phyloP scores from a whole-genome alignment of 2,113 vertebrate genomes.

The Suncus etruscus region DNA sequence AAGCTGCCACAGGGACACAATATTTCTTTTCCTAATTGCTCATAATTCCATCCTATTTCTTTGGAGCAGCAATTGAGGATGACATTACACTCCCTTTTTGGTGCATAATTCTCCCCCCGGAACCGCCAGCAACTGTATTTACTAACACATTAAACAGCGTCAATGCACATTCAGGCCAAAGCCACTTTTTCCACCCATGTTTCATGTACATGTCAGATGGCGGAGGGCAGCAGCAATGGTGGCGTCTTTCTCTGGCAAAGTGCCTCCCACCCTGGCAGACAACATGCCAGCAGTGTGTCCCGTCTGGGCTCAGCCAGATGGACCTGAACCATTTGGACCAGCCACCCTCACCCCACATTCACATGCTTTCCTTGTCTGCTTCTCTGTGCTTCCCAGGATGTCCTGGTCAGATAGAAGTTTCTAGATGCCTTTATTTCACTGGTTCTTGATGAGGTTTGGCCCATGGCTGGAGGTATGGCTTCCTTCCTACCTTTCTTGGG shows the following conservation, averaged over 20 bases:
- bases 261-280: background rate
- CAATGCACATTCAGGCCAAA: slow-evolving; percentile 73
- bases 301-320: background rate
- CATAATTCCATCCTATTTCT: slow-evolving; percentile 81
- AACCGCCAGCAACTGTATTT: slow-evolving; percentile 75
- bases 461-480: background rate
- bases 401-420: accelerated
- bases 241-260: slow-evolving; percentile 28
- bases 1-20: slow-evolving; percentile 68
- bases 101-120: slow-evolving; percentile 71
- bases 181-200: slow-evolving; percentile 62
- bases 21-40: slow-evolving; percentile 82
- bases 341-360: background rate
- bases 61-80: slow-evolving; percentile 79
- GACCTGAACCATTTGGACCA: background rate
- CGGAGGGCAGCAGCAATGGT: background rate
- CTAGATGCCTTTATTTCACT: background rate
- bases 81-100: slow-evolving; percentile 78
- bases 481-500: background rate
- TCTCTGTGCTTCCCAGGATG: background rate
- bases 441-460: background rate
- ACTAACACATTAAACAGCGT: slow-evolving; percentile 81
- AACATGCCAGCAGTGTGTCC: background rate
- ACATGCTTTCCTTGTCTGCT: background rate
- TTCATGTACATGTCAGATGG: slow-evolving; percentile 76